Conservation (phyloP, 2,888 invertebrate species). For the Monopis laevigella region DNA sequence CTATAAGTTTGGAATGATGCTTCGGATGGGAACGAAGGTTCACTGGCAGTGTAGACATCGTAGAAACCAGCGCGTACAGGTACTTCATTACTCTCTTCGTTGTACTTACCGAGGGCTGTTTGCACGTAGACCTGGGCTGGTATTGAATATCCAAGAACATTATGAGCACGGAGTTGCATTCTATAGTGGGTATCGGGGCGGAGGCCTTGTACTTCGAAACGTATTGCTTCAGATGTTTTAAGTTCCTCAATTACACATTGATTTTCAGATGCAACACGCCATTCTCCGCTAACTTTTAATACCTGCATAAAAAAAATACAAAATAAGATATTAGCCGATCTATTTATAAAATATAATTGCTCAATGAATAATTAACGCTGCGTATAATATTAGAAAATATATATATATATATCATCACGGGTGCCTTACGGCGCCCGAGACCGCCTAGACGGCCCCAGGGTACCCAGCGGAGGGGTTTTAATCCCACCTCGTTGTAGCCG, state of each 20-base stretch:
- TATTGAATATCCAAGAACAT: constrained; percentile 83
- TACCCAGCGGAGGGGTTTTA: too few species aligned
- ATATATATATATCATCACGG: too few species aligned
- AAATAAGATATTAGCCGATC: too few species aligned
- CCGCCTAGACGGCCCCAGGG: too few species aligned
- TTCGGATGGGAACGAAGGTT: constrained; percentile 36
- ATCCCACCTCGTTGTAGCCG: too few species aligned
- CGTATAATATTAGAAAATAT: constrained; percentile 22
- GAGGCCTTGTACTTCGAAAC: constrained; percentile 74
- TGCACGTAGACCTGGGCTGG: constrained; percentile 82
- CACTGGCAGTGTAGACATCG: constrained; percentile 54
- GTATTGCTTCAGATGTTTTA: constrained; percentile 70
- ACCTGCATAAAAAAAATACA: constrained; percentile 54
- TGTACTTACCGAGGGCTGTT: constrained; percentile 88
- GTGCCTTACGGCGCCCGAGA: too few species aligned
- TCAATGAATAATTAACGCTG: too few species aligned
- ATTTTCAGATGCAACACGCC: constrained; percentile 64
- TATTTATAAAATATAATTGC: too few species aligned
- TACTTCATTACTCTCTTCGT: constrained; percentile 54
- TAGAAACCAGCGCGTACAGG: constrained; percentile 57
- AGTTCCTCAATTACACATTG: constrained; percentile 70
- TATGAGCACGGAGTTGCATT: constrained; percentile 86
- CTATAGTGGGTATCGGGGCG: constrained; percentile 84
- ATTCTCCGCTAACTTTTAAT: constrained; percentile 72
- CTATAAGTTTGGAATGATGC: constrained; percentile 35